Base-by-base conservation (phyloP, 2,888 invertebrate genomes). In the Himalopsyche kuldschensis region DNA sequence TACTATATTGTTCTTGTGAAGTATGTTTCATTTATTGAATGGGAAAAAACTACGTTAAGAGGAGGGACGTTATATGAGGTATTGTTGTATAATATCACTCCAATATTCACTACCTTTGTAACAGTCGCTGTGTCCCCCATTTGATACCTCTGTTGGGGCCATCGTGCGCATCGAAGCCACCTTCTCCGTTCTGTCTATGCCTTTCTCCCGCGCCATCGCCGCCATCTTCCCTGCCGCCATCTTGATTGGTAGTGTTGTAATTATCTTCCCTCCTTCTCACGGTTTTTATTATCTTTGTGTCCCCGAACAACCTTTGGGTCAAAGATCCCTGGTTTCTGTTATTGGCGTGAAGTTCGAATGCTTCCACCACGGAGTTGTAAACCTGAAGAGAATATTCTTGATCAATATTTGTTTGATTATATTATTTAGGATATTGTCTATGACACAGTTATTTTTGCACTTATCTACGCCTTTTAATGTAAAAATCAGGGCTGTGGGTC, bases 91-190 rank as follows among this genome's bases (percentile, higher is more conserved):
- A n/a, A n/a, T n/a, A n/a, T n/a, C n/a, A n/a, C n/a, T n/a, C n/a
- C n/a, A n/a, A n/a, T n/a, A n/a, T n/a, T n/a, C n/a, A n/a, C 30
- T 69, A 86, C 86, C 86, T 84, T n/a, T 84, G 85, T 11, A 86
- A 77, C 75, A 86, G 78, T 31, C 81, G 69, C 20, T 86, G 85
- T 4, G 84, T 86, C 4, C 84, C 84, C 86, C 83, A 82, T 46
- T 79, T 81, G 11, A 80, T 35, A n/a, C 84, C 46, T 15, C 84
- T 79, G 4, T 31, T 48, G 8, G 79, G 78, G 5, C 78, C 80
- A 30, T 85, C 85, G 47, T 81, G 85, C n/a, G 75, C 83, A 4
- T 76, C 77, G 46, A 85, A 85, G 30, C 46, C 82, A 15, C 31
- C 48, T 17, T 17, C 41, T 8, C 35, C 46, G n/a, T 48, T 32